Evolutionary conservation across 1,140 invertebrate species (phyloP).

Genomic region (Caerostris darwini): DNA sequence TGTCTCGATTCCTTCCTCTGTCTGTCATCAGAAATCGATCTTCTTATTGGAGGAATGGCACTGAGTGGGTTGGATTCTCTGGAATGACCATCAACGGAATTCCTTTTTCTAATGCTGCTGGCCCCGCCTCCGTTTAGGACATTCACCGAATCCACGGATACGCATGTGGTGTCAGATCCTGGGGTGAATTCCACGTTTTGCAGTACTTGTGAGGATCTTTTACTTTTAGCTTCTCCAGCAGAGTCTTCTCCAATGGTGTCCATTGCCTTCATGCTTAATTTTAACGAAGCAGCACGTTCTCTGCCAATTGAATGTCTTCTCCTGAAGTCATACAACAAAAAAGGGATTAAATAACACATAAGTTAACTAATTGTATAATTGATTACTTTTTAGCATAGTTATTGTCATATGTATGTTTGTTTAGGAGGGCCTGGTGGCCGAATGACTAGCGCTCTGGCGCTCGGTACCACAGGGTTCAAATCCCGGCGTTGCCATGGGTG

Average conservation of each 20-base stretch:
- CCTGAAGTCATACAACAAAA: slow-evolving; percentile 6
- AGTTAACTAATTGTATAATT: not conserved
- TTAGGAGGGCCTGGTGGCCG: too few species aligned
- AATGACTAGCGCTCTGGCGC: too few species aligned
- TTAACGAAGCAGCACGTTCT: slow-evolving; percentile 48
- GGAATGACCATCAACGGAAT: not conserved
- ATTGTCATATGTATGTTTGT: not conserved
- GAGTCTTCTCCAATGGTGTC: not conserved
- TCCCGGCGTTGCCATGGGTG: too few species aligned
- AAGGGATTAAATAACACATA: not conserved
- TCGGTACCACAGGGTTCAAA: too few species aligned
- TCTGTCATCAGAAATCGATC: not conserved
- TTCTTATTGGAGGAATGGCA: not conserved
- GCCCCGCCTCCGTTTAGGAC: not conserved
- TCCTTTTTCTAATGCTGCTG: slow-evolving; percentile 1
- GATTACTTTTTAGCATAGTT: not conserved
- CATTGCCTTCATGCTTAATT: not conserved
- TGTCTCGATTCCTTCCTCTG: not conserved
- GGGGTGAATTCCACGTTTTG: slow-evolving; percentile 42
- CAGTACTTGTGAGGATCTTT: slow-evolving; percentile 14
- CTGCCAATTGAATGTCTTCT: slow-evolving; percentile 20
- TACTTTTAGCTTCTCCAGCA: not conserved
- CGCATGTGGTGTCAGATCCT: not conserved
- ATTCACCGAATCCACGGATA: not conserved
- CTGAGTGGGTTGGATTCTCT: not conserved